These are phyloP conservation scores for Charaxes varanes DNA, from an alignment of 1,140 invertebrate species.

Conservation along the genomic window DNA sequence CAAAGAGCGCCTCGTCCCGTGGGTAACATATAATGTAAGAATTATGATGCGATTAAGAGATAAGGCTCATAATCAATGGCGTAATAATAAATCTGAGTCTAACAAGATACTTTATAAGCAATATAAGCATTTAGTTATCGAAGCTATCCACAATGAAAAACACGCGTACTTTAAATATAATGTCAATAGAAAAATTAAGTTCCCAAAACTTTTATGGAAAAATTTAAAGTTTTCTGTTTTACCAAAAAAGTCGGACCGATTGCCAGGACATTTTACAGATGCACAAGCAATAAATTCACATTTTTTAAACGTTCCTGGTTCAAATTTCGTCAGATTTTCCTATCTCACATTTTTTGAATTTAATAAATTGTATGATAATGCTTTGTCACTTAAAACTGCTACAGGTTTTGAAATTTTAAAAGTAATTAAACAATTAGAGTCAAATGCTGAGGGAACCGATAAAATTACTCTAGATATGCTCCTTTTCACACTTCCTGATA, in stretches of 20 bases:
- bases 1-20: constrained; percentile 1
- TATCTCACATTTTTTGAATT: too few species aligned
- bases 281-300: too few species aligned
- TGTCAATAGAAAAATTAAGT: neutral
- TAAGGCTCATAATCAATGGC: neutral
- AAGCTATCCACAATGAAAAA: too few species aligned
- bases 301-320: too few species aligned
- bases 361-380: too few species aligned
- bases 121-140: neutral
- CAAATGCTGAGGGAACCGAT: constrained; percentile 8
- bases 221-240: constrained; percentile 8
- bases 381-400: too few species aligned
- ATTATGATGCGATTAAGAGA: constrained; percentile 7
- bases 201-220: constrained; percentile 6
- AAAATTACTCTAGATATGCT: constrained; percentile 11
- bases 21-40: constrained; percentile 5
- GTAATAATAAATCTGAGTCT: neutral
- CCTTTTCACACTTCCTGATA: constrained; percentile 2
- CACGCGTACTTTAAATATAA: constrained; percentile 4
- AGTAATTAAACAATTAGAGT: too few species aligned
- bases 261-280: too few species aligned
- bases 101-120: constrained; percentile 5
- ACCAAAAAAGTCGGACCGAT: too few species aligned
- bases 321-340: too few species aligned
- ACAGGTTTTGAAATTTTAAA: too few species aligned